Conservation (phyloP, 2,113 vertebrate species). For the Spheniscus mendiculus region DNA sequence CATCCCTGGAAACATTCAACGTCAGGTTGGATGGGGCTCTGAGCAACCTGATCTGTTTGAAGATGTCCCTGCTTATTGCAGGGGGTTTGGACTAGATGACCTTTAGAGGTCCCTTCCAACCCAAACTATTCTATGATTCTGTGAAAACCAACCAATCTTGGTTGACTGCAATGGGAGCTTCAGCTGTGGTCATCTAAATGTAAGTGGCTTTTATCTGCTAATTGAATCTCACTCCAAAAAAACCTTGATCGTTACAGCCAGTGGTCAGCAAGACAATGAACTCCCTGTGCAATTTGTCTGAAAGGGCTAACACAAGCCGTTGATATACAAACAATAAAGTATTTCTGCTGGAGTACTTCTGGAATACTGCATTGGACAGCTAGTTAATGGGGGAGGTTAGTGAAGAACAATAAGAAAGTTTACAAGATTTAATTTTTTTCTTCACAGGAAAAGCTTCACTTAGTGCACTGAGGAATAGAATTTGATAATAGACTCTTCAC, state of each 20-base stretch:
- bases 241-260: neutral
- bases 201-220: neutral
- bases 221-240: neutral
- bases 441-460: neutral
- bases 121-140: neutral
- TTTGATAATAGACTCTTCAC: neutral
- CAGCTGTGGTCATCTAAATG: neutral
- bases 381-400: neutral
- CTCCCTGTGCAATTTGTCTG: neutral
- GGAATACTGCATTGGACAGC: neutral
- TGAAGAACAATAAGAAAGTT: neutral
- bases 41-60: neutral
- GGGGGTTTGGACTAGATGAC: neutral
- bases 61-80: neutral
- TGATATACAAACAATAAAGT: neutral
- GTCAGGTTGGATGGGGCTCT: neutral
- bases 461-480: neutral
- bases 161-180: neutral
- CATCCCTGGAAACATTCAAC: neutral
- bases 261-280: conserved; percentile 1
- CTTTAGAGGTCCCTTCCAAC: neutral
- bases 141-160: neutral
- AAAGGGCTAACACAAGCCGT: neutral
- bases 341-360: neutral
- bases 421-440: neutral